Evolutionary conservation across 2,888 invertebrate genomes (phyloP), one percentile per base, ranked within the genome.

Genomic region (Plebejus melissa): DNA sequence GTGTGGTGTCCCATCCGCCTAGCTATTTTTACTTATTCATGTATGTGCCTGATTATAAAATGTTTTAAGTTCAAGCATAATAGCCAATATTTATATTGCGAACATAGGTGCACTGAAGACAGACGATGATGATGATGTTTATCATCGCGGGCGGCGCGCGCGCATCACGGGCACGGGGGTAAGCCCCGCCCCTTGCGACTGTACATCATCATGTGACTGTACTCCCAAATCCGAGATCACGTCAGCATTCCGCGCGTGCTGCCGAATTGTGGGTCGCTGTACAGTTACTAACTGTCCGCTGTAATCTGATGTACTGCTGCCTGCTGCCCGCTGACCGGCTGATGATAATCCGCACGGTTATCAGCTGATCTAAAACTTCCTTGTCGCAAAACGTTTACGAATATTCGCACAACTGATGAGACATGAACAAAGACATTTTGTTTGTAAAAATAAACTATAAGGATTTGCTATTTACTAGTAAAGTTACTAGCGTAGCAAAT

Each of bases 161-260:
- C 46, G 46, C 46, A 46, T 46, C 46, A 46, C 46, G 46, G 1
- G 22, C 22, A 22, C 22, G 6, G 32, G 2, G 28, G 60, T 58
- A 28, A 60, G 60, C 60, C 60, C 28, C 60, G 28, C 60, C 60
- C 11, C 28, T 9, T 4, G 28, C 11, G 11, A 28, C 58, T 58
- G n/a, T 28, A 28, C 28, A 46, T 46, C 46, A 46, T 46, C 46
- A 2, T 46, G 46, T 46, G 46, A 46, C 46, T 41, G 71, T 6
- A 76, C 41, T 71, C 70, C 54, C 74, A 54, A 65, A 74, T 76
- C 38, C 4, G 46, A 71, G 46, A 71, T 71, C 71, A 69, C 69
- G 41, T 70, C 38, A 70, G n/a, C 71, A 72, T 72, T 72, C 16
- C 22, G 72, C 50, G 6, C 28, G 72, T 72, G 28, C n/a, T 54